Evolutionary conservation across 2,797 vertebrate genomes (phyloP).

Genomic region (Loriculus beryllinus): DNA sequence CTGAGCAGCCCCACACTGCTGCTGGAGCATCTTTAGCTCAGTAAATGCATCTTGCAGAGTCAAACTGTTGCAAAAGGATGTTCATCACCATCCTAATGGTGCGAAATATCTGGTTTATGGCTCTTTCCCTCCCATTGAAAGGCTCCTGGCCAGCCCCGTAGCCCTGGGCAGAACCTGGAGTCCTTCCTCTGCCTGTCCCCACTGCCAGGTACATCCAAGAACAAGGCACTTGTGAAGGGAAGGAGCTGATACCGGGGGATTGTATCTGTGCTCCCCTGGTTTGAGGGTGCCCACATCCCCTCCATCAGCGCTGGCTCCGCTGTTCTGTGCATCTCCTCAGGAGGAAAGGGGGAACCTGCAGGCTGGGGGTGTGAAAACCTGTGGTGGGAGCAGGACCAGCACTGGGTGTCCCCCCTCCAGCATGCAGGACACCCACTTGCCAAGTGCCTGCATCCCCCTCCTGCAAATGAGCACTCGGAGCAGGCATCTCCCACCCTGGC

Average conservation of each 20-base stretch:
- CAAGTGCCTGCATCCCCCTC: background rate
- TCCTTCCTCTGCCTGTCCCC: rapidly evolving
- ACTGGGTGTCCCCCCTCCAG: background rate
- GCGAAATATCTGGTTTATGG: background rate
- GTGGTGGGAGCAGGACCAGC: rapidly evolving
- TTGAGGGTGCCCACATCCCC: rapidly evolving
- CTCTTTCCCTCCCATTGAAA: rapidly evolving
- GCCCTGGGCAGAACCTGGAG: rapidly evolving
- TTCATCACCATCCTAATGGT: background rate
- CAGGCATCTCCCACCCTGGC: rapidly evolving
- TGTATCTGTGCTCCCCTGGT: background rate
- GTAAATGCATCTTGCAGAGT: background rate
- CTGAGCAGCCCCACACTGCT: rapidly evolving
- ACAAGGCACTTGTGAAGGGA: background rate
- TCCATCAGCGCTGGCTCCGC: rapidly evolving
- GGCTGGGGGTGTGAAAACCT: background rate
- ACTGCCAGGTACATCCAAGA: background rate
- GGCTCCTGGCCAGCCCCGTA: background rate
- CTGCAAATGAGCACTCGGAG: background rate
- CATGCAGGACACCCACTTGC: background rate
- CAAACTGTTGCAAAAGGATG: background rate
- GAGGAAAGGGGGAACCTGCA: background rate
- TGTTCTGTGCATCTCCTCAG: background rate
- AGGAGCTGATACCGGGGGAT: rapidly evolving
- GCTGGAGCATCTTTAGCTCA: background rate